A percentile compares a stretch with the other conserved stretches of the same genome.
phyloP scores from a whole-genome alignment of 1,140 invertebrate genomes.

The Coptotermes formosanus region DNA sequence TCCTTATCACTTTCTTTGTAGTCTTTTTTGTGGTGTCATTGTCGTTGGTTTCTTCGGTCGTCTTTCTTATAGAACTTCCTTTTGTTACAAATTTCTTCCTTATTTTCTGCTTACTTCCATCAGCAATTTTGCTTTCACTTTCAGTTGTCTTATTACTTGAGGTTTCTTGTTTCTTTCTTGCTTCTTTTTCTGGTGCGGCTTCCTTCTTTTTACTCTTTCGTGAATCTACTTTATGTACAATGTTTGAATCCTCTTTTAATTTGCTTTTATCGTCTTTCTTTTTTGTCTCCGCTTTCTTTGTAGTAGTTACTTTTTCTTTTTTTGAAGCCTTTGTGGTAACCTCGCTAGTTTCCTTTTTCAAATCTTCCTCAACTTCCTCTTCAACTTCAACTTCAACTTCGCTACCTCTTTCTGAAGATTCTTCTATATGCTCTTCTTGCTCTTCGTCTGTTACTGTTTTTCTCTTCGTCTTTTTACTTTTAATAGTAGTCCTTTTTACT shows the following conservation, averaged over 20 bases:
- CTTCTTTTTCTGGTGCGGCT: background rate
- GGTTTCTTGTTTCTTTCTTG: background rate
- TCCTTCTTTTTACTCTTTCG: conserved; percentile 2
- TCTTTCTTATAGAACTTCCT: background rate
- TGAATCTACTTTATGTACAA: background rate
- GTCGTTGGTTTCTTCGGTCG: background rate
- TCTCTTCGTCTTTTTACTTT: conserved; percentile 6
- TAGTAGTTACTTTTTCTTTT: too few relatives aligned
- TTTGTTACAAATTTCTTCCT: background rate
- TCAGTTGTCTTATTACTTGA: background rate
- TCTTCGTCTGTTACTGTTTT: conserved; percentile 21
- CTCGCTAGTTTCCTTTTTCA: background rate
- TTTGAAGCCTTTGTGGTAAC: too few relatives aligned
- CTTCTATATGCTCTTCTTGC: background rate
- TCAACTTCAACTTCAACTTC: background rate
- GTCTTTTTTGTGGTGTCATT: background rate
- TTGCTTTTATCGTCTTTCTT: conserved; percentile 7
- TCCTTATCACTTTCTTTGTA: background rate
- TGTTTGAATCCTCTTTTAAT: background rate
- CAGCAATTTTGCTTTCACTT: background rate
- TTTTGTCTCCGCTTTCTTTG: background rate
- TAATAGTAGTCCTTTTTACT: conserved; percentile 20
- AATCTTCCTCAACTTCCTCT: background rate
- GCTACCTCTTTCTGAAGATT: background rate
- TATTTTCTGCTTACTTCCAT: background rate